Evolutionary conservation across 2,888 invertebrate genomes (phyloP).

Genomic region (Thereva nobilitata): DNA sequence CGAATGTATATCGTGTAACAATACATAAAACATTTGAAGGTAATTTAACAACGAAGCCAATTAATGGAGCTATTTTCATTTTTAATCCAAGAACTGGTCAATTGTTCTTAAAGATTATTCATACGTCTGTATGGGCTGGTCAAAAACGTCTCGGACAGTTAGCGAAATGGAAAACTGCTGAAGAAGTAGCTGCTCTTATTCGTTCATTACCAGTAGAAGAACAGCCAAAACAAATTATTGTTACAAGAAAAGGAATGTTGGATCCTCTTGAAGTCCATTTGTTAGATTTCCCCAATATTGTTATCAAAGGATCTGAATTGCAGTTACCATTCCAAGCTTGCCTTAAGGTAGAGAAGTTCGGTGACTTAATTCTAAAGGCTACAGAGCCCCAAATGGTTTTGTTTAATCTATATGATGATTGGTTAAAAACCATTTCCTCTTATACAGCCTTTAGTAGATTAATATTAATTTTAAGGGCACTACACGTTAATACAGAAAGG

Average conservation of each 20-base stretch:
- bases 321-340: constrained; percentile 99
- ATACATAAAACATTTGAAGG: constrained; percentile 99
- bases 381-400: constrained; percentile 99
- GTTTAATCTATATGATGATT: constrained; percentile 99
- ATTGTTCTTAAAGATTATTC: constrained; percentile 98
- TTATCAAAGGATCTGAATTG: constrained; percentile 98
- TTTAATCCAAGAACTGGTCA: constrained; percentile 99
- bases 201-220: constrained; percentile 98
- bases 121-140: constrained; percentile 99
- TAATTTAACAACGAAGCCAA: constrained; percentile 94
- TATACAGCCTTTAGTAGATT: constrained; percentile 98
- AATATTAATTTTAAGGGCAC: constrained; percentile 92
- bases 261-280: constrained; percentile 99
- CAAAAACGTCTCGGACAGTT: constrained; percentile 99
- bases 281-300: constrained; percentile 99
- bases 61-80: constrained; percentile 99
- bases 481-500: constrained; percentile 98
- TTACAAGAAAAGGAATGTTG: constrained; percentile 99
- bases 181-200: constrained; percentile 99
- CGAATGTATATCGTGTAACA: constrained; percentile 98
- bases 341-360: constrained; percentile 98
- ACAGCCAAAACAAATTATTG: constrained; percentile 99
- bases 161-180: constrained; percentile 99
- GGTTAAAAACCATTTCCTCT: constrained; percentile 98
- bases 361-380: constrained; percentile 97